These are phyloP conservation scores for Cerastis rubricosa DNA, from an alignment of 2,888 invertebrate species.

Conservation along the genomic window DNA sequence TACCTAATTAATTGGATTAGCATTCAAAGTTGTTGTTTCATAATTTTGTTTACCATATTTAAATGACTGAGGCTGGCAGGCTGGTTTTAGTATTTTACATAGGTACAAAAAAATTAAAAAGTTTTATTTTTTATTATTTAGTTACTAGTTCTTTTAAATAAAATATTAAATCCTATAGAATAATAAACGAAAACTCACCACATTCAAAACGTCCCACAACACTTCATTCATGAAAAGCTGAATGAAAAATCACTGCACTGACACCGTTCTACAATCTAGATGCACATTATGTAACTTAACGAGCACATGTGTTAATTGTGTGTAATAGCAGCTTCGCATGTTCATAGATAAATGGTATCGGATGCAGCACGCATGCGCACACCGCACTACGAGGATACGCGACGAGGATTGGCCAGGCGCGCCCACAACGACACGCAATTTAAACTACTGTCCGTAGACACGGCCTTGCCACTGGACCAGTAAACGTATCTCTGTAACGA, in stretches of 20 bases:
- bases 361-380: constrained; percentile 70
- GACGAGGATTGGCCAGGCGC: constrained; percentile 74
- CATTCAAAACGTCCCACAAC: constrained; percentile 36
- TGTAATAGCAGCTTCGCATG: constrained; percentile 49
- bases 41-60: not conserved
- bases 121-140: not conserved
- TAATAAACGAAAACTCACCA: constrained; percentile 49
- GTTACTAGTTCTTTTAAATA: not conserved
- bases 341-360: constrained; percentile 48
- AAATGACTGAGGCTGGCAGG: too few relatives aligned
- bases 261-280: constrained; percentile 34
- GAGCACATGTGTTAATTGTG: constrained; percentile 47
- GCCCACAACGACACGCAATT: constrained; percentile 72
- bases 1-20: constrained; percentile 1
- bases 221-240: constrained; percentile 40
- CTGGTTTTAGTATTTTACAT: not conserved
- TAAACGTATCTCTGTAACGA: constrained; percentile 52
- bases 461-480: constrained; percentile 76
- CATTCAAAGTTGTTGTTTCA: not conserved
- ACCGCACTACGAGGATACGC: constrained; percentile 41
- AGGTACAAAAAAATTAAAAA: not conserved
- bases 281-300: constrained; percentile 40
- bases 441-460: constrained; percentile 72
- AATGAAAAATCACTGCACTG: constrained; percentile 55
- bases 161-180: not conserved